Evolutionary conservation across 2,888 invertebrate species (phyloP), one percentile per base, ranked within the genome.

Genomic region (Drosophila paucipuncta): DNA sequence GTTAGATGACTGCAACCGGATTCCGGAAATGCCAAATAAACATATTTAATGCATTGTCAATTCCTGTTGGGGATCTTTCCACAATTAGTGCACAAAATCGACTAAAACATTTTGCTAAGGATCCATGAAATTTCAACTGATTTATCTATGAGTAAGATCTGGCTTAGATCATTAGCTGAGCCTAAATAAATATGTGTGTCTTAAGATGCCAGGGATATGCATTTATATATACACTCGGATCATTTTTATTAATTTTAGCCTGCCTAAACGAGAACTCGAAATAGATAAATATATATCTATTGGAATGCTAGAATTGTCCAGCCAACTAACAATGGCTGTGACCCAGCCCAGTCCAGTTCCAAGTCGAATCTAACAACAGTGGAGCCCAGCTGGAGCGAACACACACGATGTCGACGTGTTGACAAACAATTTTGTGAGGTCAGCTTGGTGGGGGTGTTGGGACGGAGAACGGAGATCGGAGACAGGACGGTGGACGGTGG

Each of bases 21-120:
- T 25, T 16, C 47, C 47, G 47, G 13, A 25, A 83, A 83, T 85
- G 71, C 80, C 83, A 37, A 60, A 68, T 82, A 69, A 80, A 64
- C 58, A 62, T 60, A 76, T 75, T 72, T 61, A 60, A 47, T 25
- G 54, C 68, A 37, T 13, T 47, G 43, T 2, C 4, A 7, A 22
- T 22, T 43, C 22, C 41, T 41, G 10, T 10, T 10, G n/a, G 1
- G 11, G 2, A 13, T 47, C 22, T 47, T 13, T 22, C 7, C 13
- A 22, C 43, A 22, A 22, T 4, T 22, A 13, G 1, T 6, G 13
- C n/a, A 43, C 22, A 43, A 22, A 22, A 47, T 22, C 22, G 7
- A 2, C 13, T 4, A 13, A 22, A 13, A 47, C 2, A 16, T 16
- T 16, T 9, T 16, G 9, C 9, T 4, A 25, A 25, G 25, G 47